Percentiles rank a stretch among this genome's conserved stretches.
Conservation (phyloP, 2,113 vertebrate species). For the Pseudorasbora parva region DNA sequence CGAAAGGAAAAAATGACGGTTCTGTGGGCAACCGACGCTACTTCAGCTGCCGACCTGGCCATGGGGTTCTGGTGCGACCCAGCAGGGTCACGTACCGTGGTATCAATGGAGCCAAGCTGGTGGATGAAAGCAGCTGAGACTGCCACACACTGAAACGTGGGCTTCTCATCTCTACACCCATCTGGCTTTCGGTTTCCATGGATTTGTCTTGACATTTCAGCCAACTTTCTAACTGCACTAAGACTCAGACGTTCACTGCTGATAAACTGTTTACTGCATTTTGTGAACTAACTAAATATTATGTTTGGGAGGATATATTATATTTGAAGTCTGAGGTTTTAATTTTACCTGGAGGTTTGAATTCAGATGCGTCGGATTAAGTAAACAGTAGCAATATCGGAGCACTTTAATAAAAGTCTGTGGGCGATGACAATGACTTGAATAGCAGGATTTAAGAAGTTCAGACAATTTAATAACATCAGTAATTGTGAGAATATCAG, state of each 20-base stretch:
- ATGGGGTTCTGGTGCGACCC: conserved; percentile 90
- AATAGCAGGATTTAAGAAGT: background rate
- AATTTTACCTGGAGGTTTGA: background rate
- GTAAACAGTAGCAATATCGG: conserved; percentile 40
- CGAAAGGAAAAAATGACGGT: conserved; percentile 92
- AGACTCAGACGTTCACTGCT: background rate
- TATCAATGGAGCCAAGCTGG: conserved; percentile 87
- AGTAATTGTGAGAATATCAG: background rate
- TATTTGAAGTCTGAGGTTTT: background rate
- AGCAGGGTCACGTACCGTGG: conserved; percentile 92
- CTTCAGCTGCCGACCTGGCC: conserved; percentile 85
- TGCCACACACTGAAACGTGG: background rate
- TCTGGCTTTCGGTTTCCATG: conserved; percentile 29
- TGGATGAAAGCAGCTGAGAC: conserved; percentile 81
- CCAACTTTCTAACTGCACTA: background rate
- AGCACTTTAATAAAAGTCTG: conserved; percentile 51
- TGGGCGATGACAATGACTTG: conserved; percentile 26
- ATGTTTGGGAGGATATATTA: background rate
- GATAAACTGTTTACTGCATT: conserved; percentile 14
- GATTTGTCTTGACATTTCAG: conserved; percentile 12
- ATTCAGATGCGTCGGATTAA: background rate
- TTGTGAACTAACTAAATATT: background rate
- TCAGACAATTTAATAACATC: conserved; percentile 5
- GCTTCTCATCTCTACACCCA: background rate
- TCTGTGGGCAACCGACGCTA: conserved; percentile 86